phyloP scores from a whole-genome alignment of 1,140 invertebrate genomes.

The Achatina immaculata region DNA sequence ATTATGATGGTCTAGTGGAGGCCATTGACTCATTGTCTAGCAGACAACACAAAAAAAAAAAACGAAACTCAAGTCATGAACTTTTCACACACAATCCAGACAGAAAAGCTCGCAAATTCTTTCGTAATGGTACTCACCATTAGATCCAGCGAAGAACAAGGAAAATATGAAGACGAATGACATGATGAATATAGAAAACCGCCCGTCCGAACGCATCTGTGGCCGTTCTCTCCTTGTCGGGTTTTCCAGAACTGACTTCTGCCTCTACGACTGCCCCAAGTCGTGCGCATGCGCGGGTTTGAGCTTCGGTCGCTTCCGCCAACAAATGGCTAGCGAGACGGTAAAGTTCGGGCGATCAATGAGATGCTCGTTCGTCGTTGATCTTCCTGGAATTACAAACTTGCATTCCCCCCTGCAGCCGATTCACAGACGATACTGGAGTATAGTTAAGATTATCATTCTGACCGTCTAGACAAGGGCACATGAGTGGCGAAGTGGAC shows the following conservation, averaged over 20 bases:
- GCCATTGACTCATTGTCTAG: too few relatives aligned
- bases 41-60: not conserved
- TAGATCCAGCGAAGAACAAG: not conserved
- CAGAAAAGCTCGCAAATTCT: too few relatives aligned
- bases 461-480: too few relatives aligned
- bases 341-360: too few relatives aligned
- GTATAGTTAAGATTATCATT: too few relatives aligned
- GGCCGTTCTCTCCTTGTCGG: not conserved
- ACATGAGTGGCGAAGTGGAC: too few relatives aligned
- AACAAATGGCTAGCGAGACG: not conserved
- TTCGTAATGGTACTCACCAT: not conserved
- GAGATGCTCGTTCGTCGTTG: too few relatives aligned
- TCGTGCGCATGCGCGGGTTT: not conserved
- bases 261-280: not conserved
- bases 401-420: too few relatives aligned
- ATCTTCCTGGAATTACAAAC: too few relatives aligned
- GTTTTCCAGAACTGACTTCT: not conserved
- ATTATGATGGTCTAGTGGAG: too few relatives aligned
- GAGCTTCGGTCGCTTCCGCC: not conserved
- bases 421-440: too few relatives aligned
- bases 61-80: not conserved
- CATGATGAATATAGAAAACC: slow-evolving; percentile 8
- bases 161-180: not conserved
- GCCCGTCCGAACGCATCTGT: not conserved
- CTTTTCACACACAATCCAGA: not conserved